Evolutionary conservation across 92 coral and sea anemone genomes (phyloP), one percentile per base, ranked within the genome.

Genomic region (Virgularia gustaviana): DNA sequence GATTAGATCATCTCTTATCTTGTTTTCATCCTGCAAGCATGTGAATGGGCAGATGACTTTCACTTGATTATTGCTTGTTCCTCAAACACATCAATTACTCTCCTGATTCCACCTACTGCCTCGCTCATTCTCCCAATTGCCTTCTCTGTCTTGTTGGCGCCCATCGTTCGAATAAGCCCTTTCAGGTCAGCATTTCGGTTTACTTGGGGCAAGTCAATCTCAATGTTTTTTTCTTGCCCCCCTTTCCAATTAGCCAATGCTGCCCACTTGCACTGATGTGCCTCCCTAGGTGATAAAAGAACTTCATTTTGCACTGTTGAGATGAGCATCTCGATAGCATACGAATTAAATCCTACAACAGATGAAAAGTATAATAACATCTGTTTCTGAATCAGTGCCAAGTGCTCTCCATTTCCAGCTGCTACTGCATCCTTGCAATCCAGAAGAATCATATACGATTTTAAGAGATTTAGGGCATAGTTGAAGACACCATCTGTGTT

Each of bases 381-480:
- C 33, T 5, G 16, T 41, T 64, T 64, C 11, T 64, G 54, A 1
- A 64, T 36, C 0, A 38, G 42, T 0, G 54, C 72, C 27, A 64
- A 0, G 11, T 56, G 42, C 19, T 20, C 72, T 5, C 72, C 55
- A 64, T 64, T 64, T 0, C 72, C 77, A 52, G 57, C 57, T 18
- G 57, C 59, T 24, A 71, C 79, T 9, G 79, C 79, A 74, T 74
- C 73, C 32, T 74, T 74, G 20, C 39, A 74, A 20, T 74, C 79
- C 22, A 60, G 33, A 9, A 57, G 23, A 0, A 73, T 56, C 28
- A 73, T 52, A 27, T 9, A 73, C 28, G 57, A 73, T 39, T 73
- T 73, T 12, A 73, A 3, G 36, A 74, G 1, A 55, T 65, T 36
- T 56, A 74, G 0, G 3, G 79, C 58, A 49, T 49, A 49, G 56